phyloP scores from a whole-genome alignment of 2,888 invertebrate species.

The Torymus auratus region DNA sequence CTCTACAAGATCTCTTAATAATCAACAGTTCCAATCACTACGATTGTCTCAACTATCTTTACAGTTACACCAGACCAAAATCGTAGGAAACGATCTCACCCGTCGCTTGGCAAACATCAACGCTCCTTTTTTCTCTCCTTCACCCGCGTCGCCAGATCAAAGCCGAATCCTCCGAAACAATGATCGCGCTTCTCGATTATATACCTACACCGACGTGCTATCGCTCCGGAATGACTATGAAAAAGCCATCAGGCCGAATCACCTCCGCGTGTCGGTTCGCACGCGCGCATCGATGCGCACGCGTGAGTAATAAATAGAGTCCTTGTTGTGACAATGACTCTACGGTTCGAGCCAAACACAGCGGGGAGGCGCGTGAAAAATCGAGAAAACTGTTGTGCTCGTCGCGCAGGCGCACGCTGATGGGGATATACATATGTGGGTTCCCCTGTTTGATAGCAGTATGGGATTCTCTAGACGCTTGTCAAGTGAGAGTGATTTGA shows the following conservation, averaged over 20 bases:
- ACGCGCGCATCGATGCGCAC: slow-evolving; percentile 6
- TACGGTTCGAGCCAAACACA: slow-evolving; percentile 24
- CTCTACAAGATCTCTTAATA: no score
- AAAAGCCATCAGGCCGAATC: slow-evolving; percentile 45
- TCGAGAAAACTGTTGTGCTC: slow-evolving; percentile 49
- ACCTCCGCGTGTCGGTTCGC: slow-evolving; percentile 30
- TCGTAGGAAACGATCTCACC: slow-evolving; percentile 1
- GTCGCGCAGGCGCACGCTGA: not conserved
- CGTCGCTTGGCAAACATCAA: slow-evolving; percentile 38
- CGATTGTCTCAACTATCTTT: no score
- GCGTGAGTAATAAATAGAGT: slow-evolving; percentile 49
- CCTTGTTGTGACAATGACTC: slow-evolving; percentile 59
- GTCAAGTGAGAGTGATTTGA: no score
- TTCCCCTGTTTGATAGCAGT: no score
- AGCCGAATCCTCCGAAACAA: slow-evolving; percentile 43
- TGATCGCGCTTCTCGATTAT: not conserved
- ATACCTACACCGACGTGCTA: not conserved
- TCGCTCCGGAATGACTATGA: slow-evolving; percentile 52
- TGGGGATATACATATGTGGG: no score
- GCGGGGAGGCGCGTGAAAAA: slow-evolving; percentile 54
- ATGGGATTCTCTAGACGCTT: no score
- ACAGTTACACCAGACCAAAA: no score
- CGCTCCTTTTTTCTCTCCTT: not conserved
- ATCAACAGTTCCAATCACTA: no score
- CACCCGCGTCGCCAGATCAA: slow-evolving; percentile 37